phyloP scores from a whole-genome alignment of 2,888 invertebrate species.

The Trachelus troglodyta region DNA sequence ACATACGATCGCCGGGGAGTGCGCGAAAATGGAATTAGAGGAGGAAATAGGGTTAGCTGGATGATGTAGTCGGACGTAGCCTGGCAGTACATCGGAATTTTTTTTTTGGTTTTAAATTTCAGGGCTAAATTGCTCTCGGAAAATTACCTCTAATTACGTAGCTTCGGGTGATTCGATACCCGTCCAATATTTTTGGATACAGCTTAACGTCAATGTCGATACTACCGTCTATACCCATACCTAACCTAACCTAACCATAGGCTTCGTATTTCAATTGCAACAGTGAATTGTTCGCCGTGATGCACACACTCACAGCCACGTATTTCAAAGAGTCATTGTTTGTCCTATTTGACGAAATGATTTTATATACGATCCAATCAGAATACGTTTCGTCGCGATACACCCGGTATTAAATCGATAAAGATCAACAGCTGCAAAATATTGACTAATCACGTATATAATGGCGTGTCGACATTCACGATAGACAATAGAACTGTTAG shows the following conservation, averaged over 20 bases:
- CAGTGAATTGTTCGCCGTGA: neutral
- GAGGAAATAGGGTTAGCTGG: slow-evolving; percentile 57
- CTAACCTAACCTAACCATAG: neutral
- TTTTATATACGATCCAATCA: neutral
- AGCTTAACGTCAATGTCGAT: neutral
- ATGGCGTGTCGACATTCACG: slow-evolving; percentile 31
- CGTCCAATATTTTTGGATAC: neutral
- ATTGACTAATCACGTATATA: slow-evolving; percentile 51
- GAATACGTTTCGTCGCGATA: neutral
- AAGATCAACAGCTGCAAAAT: slow-evolving; percentile 46
- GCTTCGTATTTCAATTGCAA: neutral
- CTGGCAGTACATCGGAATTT: slow-evolving; percentile 21
- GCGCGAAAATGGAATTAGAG: slow-evolving; percentile 62
- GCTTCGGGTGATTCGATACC: slow-evolving; percentile 22
- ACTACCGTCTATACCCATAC: neutral
- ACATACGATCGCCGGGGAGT: slow-evolving; percentile 53
- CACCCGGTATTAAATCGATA: slow-evolving; percentile 18
- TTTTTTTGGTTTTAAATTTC: slow-evolving; percentile 56
- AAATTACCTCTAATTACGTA: slow-evolving; percentile 57
- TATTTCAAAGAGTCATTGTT: neutral
- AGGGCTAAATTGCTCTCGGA: slow-evolving; percentile 49
- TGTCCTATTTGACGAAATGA: neutral
- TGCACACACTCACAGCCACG: neutral
- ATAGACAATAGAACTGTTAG: slow-evolving; percentile 35
- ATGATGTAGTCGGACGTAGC: slow-evolving; percentile 45